Base-by-base conservation (phyloP, 2,113 vertebrate genomes). In the Riparia riparia region DNA sequence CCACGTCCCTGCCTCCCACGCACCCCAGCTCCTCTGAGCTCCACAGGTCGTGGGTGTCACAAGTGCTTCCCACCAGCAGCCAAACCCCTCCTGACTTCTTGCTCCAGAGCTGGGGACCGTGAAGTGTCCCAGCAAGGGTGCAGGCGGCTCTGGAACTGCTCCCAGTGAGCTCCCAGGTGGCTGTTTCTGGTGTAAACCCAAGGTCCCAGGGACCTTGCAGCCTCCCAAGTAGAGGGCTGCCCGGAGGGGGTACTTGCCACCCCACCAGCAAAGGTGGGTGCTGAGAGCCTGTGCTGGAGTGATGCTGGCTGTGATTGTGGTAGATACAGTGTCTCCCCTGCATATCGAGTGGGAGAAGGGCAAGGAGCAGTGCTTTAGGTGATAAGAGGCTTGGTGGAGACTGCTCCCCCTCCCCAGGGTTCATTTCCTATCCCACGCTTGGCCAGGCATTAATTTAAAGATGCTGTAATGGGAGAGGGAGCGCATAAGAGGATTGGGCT, bases 391-490 rank as follows among this genome's bases (percentile, higher is more conserved):
- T 29, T 37, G 2, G 4, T 3, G 20, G 50, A 57, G 58, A 45
- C 68, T 86, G 54, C 19, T 41, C 66, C 74, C 42, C 19, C 45
- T 63, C 28, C 41, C 78, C 73, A 24, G 72, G 56, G 82, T 87
- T 93, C 26, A 82, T 89, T 89, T 89, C 32, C 47, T 54, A 34
- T 77, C 72, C 76, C 56, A 8, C 0, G 0, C 93, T 86, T 2
- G 3, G 54, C 24, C 26, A 16, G 76, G 80, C 83, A 37, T 90
- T 92, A 84, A 82, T 79, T 82, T 87, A 69, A 90, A 70, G 94
- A 71, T 56, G 64, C 76, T 91, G 94, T 56, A 51, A 41, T 51
- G 37, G 47, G 56, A 86, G 61, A 64, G 24, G 56, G 81, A 77
- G 44, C 76, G 10, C 2, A 1, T 89, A 44, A 96, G 72, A 78